phyloP scores from a whole-genome alignment of 2,113 vertebrate genomes.

The Riparia riparia region DNA sequence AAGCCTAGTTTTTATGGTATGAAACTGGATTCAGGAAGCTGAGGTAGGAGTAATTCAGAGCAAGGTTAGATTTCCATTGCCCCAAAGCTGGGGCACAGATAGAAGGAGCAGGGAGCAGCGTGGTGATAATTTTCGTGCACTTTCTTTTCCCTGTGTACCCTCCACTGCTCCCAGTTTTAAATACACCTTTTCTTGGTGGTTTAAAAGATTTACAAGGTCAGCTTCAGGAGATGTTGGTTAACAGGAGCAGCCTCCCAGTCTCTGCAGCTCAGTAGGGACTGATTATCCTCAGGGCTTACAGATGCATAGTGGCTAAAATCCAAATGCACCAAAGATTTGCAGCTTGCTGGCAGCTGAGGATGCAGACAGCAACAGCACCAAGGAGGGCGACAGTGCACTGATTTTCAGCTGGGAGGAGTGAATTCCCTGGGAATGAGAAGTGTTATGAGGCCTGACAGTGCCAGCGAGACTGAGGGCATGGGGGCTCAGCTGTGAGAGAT shows the following conservation, averaged over 20 bases:
- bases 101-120: not conserved
- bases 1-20: not conserved
- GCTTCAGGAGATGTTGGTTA: not conserved
- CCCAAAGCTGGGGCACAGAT: not conserved
- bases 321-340: not conserved
- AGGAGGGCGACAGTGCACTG: not conserved
- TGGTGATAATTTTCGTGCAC: fast-evolving
- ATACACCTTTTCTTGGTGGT: not conserved
- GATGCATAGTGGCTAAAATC: not conserved
- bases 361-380: not conserved
- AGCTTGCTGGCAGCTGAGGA: not conserved
- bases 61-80: not conserved
- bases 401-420: conserved; percentile 10
- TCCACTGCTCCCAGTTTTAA: not conserved
- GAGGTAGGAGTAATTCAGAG: not conserved
- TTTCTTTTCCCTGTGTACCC: not conserved
- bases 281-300: not conserved
- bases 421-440: not conserved
- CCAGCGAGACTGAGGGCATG: not conserved
- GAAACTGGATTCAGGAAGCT: not conserved
- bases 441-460: not conserved
- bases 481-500: not conserved
- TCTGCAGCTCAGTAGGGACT: not conserved
- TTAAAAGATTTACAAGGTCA: not conserved
- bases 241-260: not conserved